Conservation (phyloP, 2,888 invertebrate genomes). For the Conus canariensis region DNA sequence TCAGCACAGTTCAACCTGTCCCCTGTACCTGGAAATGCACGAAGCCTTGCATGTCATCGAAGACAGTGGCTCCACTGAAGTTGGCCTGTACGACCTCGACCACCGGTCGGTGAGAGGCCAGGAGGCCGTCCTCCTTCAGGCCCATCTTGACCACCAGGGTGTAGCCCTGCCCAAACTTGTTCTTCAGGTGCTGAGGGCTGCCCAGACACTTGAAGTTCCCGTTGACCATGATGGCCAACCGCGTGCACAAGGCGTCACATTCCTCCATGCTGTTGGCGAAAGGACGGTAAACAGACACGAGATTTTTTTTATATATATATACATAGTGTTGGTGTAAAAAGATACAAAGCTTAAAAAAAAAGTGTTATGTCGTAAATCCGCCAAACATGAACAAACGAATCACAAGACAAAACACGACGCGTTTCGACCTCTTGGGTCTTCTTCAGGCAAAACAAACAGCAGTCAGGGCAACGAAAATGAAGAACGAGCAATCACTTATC, state of each 20-base stretch:
- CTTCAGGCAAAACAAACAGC: no score
- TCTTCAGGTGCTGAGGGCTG: constrained; percentile 86
- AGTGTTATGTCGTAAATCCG: no score
- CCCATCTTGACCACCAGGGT: constrained; percentile 80
- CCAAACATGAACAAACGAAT: no score
- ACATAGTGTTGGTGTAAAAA: no score
- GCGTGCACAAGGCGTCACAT: constrained; percentile 89
- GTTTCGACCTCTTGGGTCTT: no score
- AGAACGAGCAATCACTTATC: no score
- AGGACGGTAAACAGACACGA: background rate
- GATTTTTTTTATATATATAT: no score
- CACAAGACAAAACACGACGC: no score
- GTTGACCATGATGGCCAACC: constrained; percentile 88
- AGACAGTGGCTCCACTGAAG: constrained; percentile 75
- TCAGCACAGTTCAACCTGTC: no score
- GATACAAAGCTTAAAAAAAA: background rate
- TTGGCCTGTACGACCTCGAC: constrained; percentile 66
- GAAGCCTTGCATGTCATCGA: constrained; percentile 53
- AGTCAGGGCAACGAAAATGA: no score
- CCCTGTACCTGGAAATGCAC: constrained; percentile 48
- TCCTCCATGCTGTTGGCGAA: constrained; percentile 87
- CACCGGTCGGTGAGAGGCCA: constrained; percentile 55
- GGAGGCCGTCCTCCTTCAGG: constrained; percentile 2
- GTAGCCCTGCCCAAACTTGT: constrained; percentile 85
- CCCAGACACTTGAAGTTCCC: constrained; percentile 88